Evolutionary conservation across 2,113 vertebrate species (phyloP), one percentile per base, ranked within the genome.

Genomic region (Lates calcarifer): DNA sequence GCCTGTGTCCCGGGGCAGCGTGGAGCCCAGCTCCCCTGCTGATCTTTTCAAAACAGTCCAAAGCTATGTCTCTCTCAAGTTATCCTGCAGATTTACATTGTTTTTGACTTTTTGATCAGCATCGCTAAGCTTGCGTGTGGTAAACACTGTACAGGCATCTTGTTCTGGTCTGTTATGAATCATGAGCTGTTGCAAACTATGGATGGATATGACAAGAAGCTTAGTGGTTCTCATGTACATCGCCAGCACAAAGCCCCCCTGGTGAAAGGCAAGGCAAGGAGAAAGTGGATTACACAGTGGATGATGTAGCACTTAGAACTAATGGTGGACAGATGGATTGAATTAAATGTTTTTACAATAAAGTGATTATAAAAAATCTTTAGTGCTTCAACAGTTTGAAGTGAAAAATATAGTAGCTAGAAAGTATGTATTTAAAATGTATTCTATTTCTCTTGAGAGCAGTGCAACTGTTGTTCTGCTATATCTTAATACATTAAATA

Each of bases 31-130:
- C 63, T 80, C 81, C 85, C 89, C 88, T 71, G 86, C 89, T 89
- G 91, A 66, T 91, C 88, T 69, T 86, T 92, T 90, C 82, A 91
- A 67, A 86, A 81, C 67, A 49, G 15, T 51, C 73, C 83, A 81
- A 77, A 81, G 56, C 68, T 28, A 22, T 0, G 2, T 57, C 74
- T 86, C 73, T n/a, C 57, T 35, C 0, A 5, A 70, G 65, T 71
- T 57, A 45, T 84, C 47, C 61, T 83, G 83, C 45, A 77, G 66
- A 67, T 77, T 62, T 31, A 77, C 68, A 75, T 41, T 61, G 61
- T 58, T 73, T 85, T 71, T 90, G 79, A 75, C 68, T 81, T 81
- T 47, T 57, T 0, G 5, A 61, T 83, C 61, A 1, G 64, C 60
- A 64, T 43, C 12, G 41, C 53, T 79, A 18, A 70, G 74, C 64